Conservation (phyloP, 2,888 invertebrate species). For the Listrodromus nycthemerus region DNA sequence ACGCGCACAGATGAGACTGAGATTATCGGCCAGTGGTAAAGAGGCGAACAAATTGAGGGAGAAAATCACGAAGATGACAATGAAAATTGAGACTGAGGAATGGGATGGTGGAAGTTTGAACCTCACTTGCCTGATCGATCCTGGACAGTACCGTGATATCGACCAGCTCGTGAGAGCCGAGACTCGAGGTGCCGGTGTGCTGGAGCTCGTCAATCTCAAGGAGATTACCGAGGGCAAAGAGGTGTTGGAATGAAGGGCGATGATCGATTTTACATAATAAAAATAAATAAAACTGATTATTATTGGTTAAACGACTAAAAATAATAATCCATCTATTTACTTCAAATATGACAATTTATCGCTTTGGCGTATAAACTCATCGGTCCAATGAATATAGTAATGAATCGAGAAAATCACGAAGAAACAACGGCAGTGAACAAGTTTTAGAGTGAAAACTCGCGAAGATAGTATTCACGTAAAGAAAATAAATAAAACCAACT, state of each 20-base stretch:
- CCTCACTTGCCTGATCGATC: slow-evolving; percentile 94
- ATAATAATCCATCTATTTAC: not conserved
- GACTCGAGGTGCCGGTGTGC: slow-evolving; percentile 93
- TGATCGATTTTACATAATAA: not conserved
- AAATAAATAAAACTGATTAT: not conserved
- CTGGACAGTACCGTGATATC: slow-evolving; percentile 95
- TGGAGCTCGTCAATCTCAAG: slow-evolving; percentile 96
- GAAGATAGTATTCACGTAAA: not conserved
- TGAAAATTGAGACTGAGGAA: slow-evolving; percentile 93
- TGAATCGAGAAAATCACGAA: slow-evolving; percentile 92
- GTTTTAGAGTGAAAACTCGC: no score
- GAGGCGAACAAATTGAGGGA: slow-evolving; percentile 94
- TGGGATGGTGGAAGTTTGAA: slow-evolving; percentile 93
- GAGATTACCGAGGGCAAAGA: slow-evolving; percentile 96
- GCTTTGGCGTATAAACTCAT: not conserved
- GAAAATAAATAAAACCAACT: not conserved
- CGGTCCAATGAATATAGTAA: slow-evolving; percentile 86
- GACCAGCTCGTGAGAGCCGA: slow-evolving; percentile 94
- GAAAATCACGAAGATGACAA: slow-evolving; percentile 91
- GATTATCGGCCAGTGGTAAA: slow-evolving; percentile 92
- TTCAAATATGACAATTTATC: not conserved
- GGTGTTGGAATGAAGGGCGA: slow-evolving; percentile 85
- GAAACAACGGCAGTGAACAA: no score
- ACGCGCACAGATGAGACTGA: slow-evolving; percentile 97
- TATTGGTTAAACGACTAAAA: not conserved